Evolutionary conservation across 1,140 invertebrate species (phyloP), one percentile per base, ranked within the genome.

Genomic region (Coenobita brevimanus): DNA sequence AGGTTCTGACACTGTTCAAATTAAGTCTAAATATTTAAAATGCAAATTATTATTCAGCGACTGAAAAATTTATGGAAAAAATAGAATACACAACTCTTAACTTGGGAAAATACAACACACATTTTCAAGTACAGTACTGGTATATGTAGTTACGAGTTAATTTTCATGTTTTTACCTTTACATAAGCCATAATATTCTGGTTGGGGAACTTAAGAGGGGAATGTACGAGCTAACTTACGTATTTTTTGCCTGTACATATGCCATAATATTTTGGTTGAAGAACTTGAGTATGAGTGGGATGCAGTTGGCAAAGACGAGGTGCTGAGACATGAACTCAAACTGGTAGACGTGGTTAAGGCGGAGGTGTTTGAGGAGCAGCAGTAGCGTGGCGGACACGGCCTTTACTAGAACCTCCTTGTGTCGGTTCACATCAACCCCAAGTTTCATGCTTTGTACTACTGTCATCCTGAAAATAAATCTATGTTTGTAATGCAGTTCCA

Each of bases 351-450:
- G 99, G 94, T 99, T 99, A n/a, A 99, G 94, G 94, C 99, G 99
- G 90, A 99, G 98, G 93, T 99, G 98, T 93, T 99, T 99, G 67
- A 99, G 93, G 54, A 99, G 94, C 13, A 99, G 93, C 73, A 99
- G 92, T 64, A 99, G 94, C 87, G 99, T 97, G 3, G 96, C 98
- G 57, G 98, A 99, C 0, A 99, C 97, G 15, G 98, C 97, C 94
- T 99, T 99, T 0, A 99, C 98, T 90, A 99, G 98, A 60, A 99
- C 98, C 94, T 99, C 98, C 92, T 99, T 99, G 92, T 99, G 99
- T 46, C 99, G 94, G 92, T 99, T 99, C 4, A 99, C 97, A 94
- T 99, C 99, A 90, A 99, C 97, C 36, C 97, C 97, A 17, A 99
- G 93, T 93, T 99, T 98, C 93, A 99, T 97, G 0, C 98, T 98